These are phyloP conservation scores for Turritopsis dohrnii DNA, from an alignment of 30 jellyfish, hydroid and myxozoan species.

Conservation along the genomic window DNA sequence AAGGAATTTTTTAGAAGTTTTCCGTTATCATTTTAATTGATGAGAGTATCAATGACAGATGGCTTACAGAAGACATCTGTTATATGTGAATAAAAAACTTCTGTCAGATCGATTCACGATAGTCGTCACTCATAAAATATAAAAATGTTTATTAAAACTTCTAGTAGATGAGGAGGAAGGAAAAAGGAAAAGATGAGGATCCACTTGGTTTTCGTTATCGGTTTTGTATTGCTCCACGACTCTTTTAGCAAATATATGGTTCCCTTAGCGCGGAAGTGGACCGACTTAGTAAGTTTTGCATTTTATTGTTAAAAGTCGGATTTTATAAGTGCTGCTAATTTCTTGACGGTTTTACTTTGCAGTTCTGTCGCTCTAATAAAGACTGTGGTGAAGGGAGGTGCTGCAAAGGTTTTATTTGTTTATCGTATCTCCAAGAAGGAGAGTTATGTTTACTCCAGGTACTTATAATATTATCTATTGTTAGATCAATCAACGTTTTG, in stretches of 20 bases:
- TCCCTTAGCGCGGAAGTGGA: background rate
- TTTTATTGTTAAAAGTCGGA: background rate
- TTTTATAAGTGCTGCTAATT: background rate
- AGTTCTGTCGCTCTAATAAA: background rate
- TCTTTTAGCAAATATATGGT: background rate
- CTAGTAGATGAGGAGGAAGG: background rate
- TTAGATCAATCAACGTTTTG: background rate
- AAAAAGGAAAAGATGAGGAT: background rate
- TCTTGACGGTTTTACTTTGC: background rate
- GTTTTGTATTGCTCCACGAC: background rate
- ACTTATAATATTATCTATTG: background rate
- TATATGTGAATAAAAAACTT: background rate
- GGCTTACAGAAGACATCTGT: background rate
- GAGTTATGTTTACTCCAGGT: background rate
- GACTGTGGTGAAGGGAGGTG: conserved; percentile 9
- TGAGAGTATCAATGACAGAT: background rate
- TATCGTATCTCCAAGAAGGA: conserved; percentile 4
- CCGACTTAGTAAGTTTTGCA: background rate
- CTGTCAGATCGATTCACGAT: no score
- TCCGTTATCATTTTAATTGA: background rate
- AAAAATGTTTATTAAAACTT: no score
- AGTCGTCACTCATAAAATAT: background rate
- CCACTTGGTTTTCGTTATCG: background rate
- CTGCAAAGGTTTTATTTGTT: conserved; percentile 3
- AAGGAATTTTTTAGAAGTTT: no score